phyloP scores from a whole-genome alignment of 2,888 invertebrate genomes.

The Frankliniella fusca region DNA sequence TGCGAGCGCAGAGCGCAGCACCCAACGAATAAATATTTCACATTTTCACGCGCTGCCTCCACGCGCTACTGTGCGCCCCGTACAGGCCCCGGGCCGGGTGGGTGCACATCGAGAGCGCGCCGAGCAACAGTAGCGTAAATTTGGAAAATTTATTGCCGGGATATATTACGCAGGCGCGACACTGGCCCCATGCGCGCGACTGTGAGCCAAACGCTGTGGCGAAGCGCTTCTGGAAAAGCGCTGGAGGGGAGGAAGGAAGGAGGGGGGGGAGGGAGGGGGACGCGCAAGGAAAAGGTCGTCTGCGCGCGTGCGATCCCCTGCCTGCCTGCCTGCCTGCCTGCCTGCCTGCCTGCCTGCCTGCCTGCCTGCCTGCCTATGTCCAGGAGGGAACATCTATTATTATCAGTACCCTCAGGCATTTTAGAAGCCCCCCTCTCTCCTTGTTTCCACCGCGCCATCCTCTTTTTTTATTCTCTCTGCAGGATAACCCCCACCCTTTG shows the following conservation, averaged over 20 bases:
- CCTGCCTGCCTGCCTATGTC: neutral
- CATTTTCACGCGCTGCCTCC: too few relatives aligned
- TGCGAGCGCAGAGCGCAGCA: too few relatives aligned
- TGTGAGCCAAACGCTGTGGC: conserved; percentile 8
- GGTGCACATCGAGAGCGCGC: too few relatives aligned
- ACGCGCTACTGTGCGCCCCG: too few relatives aligned
- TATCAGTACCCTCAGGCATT: too few relatives aligned
- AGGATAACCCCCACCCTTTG: too few relatives aligned
- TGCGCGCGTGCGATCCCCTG: neutral
- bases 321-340: neutral
- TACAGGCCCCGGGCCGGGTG: too few relatives aligned
- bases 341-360: neutral
- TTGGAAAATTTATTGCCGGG: conserved; percentile 19
- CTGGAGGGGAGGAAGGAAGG: neutral
- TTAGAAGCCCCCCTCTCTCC: too few relatives aligned
- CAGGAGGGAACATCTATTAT: too few relatives aligned
- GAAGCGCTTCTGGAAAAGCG: neutral
- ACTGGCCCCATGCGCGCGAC: neutral
- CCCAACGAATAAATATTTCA: too few relatives aligned
- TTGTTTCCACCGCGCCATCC: too few relatives aligned
- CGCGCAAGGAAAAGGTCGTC: neutral
- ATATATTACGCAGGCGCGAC: conserved; percentile 13
- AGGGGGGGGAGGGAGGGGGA: neutral
- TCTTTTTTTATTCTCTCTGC: too few relatives aligned
- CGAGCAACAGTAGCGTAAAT: neutral